Evolutionary conservation across 2,113 vertebrate species (phyloP).

Genomic region (Engraulis encrasicolus): DNA sequence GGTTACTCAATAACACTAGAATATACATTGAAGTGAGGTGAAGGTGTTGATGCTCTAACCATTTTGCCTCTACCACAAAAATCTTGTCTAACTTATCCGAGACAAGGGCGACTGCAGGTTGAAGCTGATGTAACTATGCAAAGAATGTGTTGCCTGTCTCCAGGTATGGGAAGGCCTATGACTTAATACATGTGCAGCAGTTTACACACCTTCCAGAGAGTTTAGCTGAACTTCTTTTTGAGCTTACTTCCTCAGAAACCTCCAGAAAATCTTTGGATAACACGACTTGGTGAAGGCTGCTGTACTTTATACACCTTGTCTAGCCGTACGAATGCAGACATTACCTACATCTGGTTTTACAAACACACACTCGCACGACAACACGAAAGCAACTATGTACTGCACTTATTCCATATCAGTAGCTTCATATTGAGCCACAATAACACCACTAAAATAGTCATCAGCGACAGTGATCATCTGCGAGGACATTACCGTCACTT

Average conservation of each 20-base stretch:
- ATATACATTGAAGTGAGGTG: neutral
- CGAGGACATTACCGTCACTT: neutral
- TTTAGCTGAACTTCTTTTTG: no score
- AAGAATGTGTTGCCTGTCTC: neutral
- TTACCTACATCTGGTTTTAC: no score
- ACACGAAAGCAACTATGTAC: conserved; percentile 36
- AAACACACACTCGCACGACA: conserved; percentile 27
- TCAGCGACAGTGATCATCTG: neutral
- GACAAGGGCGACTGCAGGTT: neutral
- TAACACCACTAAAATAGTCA: neutral
- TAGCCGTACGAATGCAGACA: no score
- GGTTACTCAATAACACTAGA: neutral
- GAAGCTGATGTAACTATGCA: neutral
- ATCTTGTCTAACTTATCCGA: neutral
- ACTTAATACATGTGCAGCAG: neutral
- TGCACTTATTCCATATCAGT: neutral
- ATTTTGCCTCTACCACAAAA: neutral
- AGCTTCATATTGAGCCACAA: neutral
- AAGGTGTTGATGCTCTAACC: neutral
- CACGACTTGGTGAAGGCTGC: no score
- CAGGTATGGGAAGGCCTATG: neutral
- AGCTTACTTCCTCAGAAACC: no score
- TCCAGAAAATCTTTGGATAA: no score
- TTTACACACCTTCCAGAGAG: no score
- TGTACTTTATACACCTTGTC: no score